Conservation (phyloP, 2,888 invertebrate species). For the Agrotis exclamationis region DNA sequence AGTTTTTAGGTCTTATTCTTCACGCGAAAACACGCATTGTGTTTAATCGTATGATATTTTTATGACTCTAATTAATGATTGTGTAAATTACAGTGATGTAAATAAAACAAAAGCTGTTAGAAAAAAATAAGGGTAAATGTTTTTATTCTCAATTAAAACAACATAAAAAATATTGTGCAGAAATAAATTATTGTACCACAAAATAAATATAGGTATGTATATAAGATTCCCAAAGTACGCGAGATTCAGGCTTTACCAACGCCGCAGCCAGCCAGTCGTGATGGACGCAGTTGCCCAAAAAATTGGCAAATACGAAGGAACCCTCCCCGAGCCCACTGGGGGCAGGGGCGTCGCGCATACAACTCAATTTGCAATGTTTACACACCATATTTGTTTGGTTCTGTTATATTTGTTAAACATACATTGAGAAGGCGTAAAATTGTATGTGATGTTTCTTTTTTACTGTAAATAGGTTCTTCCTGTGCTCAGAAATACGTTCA, state of each 20-base stretch:
- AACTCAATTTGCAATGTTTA: slow-evolving; percentile 67
- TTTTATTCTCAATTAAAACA: too few relatives aligned
- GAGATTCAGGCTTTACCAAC: background rate
- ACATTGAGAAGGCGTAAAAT: slow-evolving; percentile 16
- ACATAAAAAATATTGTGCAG: background rate
- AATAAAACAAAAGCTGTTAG: background rate
- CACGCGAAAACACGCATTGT: background rate
- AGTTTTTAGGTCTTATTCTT: background rate
- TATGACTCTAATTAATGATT: background rate
- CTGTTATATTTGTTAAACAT: slow-evolving; percentile 40
- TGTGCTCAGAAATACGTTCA: background rate
- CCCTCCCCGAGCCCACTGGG: slow-evolving; percentile 13
- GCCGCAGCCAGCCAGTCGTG: slow-evolving; percentile 41
- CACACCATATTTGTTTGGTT: slow-evolving; percentile 46
- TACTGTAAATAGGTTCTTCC: background rate
- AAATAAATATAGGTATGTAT: background rate
- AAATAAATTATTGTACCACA: background rate
- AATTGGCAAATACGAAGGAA: slow-evolving; percentile 66
- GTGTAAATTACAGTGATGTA: background rate
- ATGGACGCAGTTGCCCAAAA: slow-evolving; percentile 63
- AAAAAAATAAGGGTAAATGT: background rate
- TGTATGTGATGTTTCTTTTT: background rate
- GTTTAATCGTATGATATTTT: too few relatives aligned
- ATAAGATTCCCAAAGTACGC: background rate
- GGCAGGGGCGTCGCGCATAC: slow-evolving; percentile 42